A percentile compares a stretch with the other conserved stretches of the same genome.
phyloP scores from a whole-genome alignment of 64 coral and sea anemone genomes.

The Pachyseris speciosa region DNA sequence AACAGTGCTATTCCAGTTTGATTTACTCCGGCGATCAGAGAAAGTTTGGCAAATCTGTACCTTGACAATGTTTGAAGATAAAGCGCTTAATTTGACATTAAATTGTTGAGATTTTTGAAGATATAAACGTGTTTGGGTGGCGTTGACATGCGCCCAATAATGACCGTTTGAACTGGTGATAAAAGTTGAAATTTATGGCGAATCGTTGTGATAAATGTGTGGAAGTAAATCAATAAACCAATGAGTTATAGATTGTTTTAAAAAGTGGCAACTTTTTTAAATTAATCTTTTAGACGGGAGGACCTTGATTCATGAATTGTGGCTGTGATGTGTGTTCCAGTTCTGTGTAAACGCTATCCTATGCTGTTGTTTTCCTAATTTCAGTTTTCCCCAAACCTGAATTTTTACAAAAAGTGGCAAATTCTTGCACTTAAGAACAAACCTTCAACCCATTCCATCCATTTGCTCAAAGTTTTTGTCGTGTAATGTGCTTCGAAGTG shows the following conservation, averaged over 20 bases:
- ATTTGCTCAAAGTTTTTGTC: too few species aligned
- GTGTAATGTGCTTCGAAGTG: too few species aligned
- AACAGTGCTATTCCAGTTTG: too few species aligned
- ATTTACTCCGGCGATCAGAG: not conserved
- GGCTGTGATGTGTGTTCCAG: not conserved
- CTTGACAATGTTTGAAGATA: too few species aligned
- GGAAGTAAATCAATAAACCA: not conserved
- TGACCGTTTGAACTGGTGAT: not conserved
- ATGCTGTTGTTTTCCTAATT: not conserved
- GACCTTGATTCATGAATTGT: not conserved
- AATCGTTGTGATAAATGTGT: not conserved
- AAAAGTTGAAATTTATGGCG: not conserved
- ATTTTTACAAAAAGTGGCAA: too few species aligned
- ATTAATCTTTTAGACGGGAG: not conserved
- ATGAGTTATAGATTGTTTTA: not conserved
- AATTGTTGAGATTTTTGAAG: not conserved
- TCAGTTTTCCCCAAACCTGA: not conserved
- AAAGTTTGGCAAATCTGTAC: not conserved
- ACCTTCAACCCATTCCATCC: too few species aligned
- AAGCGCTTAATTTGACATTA: not conserved
- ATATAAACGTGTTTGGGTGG: not conserved
- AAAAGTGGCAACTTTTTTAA: not conserved
- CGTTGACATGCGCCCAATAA: not conserved
- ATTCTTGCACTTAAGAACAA: too few species aligned
- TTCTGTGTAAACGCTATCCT: not conserved